A percentile compares a stretch with the other conserved stretches of the same genome.
These are phyloP conservation scores for Mermis nigrescens DNA, from an alignment of 2,888 invertebrate genomes.

Conservation along the genomic window DNA sequence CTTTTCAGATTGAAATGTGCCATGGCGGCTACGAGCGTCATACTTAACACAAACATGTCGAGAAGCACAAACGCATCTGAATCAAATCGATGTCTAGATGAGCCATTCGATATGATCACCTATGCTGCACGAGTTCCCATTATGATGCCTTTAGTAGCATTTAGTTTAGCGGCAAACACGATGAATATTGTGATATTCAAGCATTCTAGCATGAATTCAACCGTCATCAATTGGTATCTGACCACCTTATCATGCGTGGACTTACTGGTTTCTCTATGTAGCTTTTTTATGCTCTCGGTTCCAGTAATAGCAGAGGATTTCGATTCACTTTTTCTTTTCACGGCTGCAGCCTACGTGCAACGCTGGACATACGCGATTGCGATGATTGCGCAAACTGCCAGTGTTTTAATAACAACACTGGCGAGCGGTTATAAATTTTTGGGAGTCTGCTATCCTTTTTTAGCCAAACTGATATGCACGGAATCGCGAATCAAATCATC, in stretches of 20 bases:
- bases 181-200: conserved; percentile 4
- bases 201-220: conserved; percentile 1
- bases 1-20: too few species aligned
- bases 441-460: conserved; percentile 4
- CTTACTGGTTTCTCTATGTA: not conserved
- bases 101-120: not conserved
- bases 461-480: conserved; percentile 1
- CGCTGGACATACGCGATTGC: conserved; percentile 2
- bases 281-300: conserved; percentile 6
- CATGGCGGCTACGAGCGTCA: too few species aligned
- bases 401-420: conserved; percentile 1
- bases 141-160: not conserved
- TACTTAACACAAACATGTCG: too few species aligned
- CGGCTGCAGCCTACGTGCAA: not conserved
- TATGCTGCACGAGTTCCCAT: not conserved
- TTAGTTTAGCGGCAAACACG: conserved; percentile 4
- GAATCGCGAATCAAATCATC: not conserved
- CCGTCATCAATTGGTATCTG: conserved; percentile 9
- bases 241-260: not conserved
- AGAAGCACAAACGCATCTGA: too few species aligned
- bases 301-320: conserved; percentile 2
- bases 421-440: conserved; percentile 1
- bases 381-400: not conserved
- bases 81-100: not conserved
- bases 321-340: not conserved